phyloP scores from a whole-genome alignment of 1,140 invertebrate species.

The Leptopilina boulardi region DNA sequence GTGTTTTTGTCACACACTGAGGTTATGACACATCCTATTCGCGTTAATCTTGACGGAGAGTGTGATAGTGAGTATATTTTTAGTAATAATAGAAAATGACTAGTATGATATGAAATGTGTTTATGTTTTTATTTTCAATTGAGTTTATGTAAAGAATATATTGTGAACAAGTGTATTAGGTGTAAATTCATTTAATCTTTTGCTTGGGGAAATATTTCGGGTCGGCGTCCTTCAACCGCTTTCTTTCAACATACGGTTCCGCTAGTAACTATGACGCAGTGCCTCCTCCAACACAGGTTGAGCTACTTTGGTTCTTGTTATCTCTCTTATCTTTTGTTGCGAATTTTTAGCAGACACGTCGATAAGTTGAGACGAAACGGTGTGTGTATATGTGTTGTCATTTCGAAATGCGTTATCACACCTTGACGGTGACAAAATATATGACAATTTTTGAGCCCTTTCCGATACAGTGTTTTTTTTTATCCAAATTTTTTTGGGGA shows the following conservation, averaged over 20 bases:
- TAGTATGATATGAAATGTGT: neutral
- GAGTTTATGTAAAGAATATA: neutral
- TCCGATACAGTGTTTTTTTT: neutral
- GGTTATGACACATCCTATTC: conserved; percentile 19
- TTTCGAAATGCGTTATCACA: neutral
- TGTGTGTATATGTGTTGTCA: neutral
- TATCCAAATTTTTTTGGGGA: neutral
- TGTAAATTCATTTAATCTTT: neutral
- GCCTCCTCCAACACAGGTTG: conserved; percentile 15
- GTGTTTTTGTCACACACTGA: neutral
- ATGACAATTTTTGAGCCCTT: neutral
- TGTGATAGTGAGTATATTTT: conserved; percentile 2
- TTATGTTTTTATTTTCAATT: neutral
- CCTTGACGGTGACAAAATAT: neutral
- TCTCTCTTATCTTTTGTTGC: conserved; percentile 10
- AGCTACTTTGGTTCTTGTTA: conserved; percentile 11
- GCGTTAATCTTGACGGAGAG: neutral
- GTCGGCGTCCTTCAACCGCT: conserved; percentile 28
- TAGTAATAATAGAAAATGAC: neutral
- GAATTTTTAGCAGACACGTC: conserved; percentile 28
- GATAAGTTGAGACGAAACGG: neutral
- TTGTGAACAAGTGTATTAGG: neutral
- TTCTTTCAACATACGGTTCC: conserved; percentile 29
- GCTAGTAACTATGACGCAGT: neutral
- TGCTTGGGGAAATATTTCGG: neutral